These are phyloP conservation scores for Agrochola litura DNA, from an alignment of 2,888 invertebrate genomes.

Conservation along the genomic window DNA sequence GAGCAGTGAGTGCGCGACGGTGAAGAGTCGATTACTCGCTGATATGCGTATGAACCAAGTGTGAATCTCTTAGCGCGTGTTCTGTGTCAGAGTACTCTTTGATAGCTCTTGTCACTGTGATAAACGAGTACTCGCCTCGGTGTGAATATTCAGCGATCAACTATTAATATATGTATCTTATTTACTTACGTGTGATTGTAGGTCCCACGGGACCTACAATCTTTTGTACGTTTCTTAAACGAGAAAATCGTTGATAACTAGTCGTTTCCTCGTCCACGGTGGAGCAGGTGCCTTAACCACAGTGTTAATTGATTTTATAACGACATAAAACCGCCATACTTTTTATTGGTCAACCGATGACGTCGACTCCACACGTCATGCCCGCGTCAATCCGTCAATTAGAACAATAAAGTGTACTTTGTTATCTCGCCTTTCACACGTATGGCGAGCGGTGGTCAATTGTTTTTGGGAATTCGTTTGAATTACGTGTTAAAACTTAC, in stretches of 20 bases:
- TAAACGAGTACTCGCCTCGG: neutral
- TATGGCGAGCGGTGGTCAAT: conserved; percentile 56
- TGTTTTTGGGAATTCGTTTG: conserved; percentile 49
- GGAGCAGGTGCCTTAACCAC: neutral
- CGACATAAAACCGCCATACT: conserved; percentile 52
- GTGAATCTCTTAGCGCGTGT: neutral
- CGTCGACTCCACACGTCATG: conserved; percentile 60
- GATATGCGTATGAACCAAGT: neutral
- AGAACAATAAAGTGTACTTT: conserved; percentile 36
- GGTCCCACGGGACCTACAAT: too few species aligned
- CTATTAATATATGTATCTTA: neutral
- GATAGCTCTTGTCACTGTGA: neutral
- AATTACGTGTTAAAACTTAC: neutral
- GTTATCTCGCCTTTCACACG: conserved; percentile 37
- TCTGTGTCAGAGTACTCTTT: neutral
- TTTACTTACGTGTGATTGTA: neutral
- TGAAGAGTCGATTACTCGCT: neutral
- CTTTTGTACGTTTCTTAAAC: too few species aligned
- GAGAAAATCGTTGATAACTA: too few species aligned
- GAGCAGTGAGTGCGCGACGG: neutral
- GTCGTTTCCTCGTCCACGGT: neutral
- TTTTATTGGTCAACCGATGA: conserved; percentile 56
- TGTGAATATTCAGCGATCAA: neutral
- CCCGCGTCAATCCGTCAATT: conserved; percentile 64
- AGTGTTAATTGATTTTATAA: conserved; percentile 57